Evolutionary conservation across 2,113 vertebrate species (phyloP).

Genomic region (Anseranas semipalmata): DNA sequence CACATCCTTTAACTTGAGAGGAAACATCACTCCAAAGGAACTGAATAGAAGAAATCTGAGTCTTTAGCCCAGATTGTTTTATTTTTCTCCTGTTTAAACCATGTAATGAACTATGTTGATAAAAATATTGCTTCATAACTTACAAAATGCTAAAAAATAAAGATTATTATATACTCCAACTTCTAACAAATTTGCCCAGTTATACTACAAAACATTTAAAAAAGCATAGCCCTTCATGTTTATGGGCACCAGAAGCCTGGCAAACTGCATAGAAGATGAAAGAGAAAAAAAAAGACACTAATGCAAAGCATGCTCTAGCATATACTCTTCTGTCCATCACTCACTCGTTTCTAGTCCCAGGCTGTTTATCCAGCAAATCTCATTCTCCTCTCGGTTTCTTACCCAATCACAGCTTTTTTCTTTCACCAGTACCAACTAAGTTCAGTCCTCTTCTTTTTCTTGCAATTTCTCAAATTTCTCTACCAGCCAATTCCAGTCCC

Average conservation of each 20-base stretch:
- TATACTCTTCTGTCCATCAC: background rate
- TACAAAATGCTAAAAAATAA: background rate
- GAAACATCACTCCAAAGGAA: background rate
- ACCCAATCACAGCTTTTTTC: background rate
- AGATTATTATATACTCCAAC: background rate
- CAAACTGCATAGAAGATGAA: background rate
- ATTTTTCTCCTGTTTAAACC: background rate
- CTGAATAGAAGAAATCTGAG: background rate
- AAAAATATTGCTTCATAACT: background rate
- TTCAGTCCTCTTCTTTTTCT: background rate
- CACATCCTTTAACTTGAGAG: background rate
- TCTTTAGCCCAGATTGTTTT: background rate
- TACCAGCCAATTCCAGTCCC: background rate
- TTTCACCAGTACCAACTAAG: background rate
- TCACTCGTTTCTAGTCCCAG: background rate
- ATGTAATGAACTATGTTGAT: background rate
- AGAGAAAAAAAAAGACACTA: background rate
- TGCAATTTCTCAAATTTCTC: background rate
- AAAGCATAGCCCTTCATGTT: accelerated
- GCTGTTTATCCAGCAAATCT: background rate
- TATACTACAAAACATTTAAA: background rate
- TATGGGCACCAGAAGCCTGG: background rate
- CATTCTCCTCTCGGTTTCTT: background rate
- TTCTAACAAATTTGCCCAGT: background rate
- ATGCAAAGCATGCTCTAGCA: background rate